Base-by-base conservation (phyloP, 2,888 invertebrate genomes). In the Capitulum mitella region DNA sequence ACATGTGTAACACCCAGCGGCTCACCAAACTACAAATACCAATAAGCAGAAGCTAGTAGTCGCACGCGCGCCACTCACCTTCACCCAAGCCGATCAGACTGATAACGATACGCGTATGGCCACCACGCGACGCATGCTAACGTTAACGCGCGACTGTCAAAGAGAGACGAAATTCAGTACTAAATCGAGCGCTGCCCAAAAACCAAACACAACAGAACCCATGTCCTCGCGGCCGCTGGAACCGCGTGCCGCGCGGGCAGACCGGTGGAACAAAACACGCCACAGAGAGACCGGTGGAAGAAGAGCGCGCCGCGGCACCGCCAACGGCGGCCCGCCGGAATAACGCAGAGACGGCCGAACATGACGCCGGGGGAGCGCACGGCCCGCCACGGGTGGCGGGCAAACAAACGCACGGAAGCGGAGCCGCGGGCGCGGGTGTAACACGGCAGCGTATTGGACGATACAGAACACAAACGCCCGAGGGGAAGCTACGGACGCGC, bases 41-140 rank as follows among this genome's bases (percentile, higher is more conserved):
- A 32, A 34, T 70, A 70, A 70, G 70, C 70, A 37, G 58, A 70
- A 70, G 70, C 70, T 22, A 34, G 26, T 37, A 22, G 70, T 70
- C 34, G 37, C 34, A 70, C 37, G 16, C 70, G 70, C 70, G 32
- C 32, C n/a, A n/a, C 12, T n/a, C 29, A n/a, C 61, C 61, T 16
- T n/a, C 61, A 61, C 61, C 61, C n/a, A 1, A 61, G 32, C 61
- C 16, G 29, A 10, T 61, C 32, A 32, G 61, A 16, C 61, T 16
- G 3, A 16, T 32, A 10, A 16, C 29, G 61, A 16, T 32, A 3
- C 51, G 22, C 51, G 22, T 51, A 16, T 16, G 6, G 61, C 58
- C 14, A 32, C 12, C 54, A 26, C 51, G 43, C 43, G n/a, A 54
- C 26, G 16, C 51, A 22, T 14, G 3, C 51, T 51, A 14, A 14